Conservation (phyloP, 2,888 invertebrate genomes). For the Nudaria mundana region DNA sequence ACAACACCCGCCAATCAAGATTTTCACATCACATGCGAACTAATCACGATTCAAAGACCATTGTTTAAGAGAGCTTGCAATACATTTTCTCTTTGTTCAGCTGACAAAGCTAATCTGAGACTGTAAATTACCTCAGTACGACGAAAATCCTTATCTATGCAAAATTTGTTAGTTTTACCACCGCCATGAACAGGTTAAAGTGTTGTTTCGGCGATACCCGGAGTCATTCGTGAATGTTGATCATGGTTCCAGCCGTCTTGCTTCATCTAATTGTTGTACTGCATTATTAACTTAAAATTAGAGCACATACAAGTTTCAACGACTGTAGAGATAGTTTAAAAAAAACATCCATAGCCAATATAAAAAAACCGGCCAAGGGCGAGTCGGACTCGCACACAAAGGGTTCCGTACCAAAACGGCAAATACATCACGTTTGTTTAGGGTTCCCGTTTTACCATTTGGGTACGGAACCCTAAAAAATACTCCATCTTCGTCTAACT, state of each 20-base stretch:
- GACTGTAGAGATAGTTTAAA: too few species aligned
- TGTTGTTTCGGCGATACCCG: slow-evolving; percentile 26
- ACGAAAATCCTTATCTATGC: slow-evolving; percentile 45
- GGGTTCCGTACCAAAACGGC: too few species aligned
- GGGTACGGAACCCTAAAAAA: too few species aligned
- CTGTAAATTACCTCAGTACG: slow-evolving; percentile 41
- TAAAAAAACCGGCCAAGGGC: too few species aligned
- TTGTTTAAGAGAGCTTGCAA: slow-evolving; percentile 14
- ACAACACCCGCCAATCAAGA: slow-evolving; percentile 17
- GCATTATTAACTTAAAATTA: too few species aligned
- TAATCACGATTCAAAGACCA: slow-evolving; percentile 6
- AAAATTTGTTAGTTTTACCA: slow-evolving; percentile 45
- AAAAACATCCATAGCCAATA: too few species aligned
- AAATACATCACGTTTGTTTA: too few species aligned
- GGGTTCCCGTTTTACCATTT: too few species aligned
- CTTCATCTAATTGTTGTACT: slow-evolving; percentile 19
- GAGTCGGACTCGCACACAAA: too few species aligned
- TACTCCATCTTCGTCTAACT: too few species aligned
- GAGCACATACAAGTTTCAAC: too few species aligned
- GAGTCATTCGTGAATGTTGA: slow-evolving; percentile 24
- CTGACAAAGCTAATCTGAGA: slow-evolving; percentile 36
- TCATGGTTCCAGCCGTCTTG: slow-evolving; percentile 16
- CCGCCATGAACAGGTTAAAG: slow-evolving; percentile 31
- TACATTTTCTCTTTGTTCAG: slow-evolving; percentile 30
- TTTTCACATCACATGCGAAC: slow-evolving; percentile 7